Conservation (phyloP, 2,888 invertebrate genomes). For the Leucozona laternaria region DNA sequence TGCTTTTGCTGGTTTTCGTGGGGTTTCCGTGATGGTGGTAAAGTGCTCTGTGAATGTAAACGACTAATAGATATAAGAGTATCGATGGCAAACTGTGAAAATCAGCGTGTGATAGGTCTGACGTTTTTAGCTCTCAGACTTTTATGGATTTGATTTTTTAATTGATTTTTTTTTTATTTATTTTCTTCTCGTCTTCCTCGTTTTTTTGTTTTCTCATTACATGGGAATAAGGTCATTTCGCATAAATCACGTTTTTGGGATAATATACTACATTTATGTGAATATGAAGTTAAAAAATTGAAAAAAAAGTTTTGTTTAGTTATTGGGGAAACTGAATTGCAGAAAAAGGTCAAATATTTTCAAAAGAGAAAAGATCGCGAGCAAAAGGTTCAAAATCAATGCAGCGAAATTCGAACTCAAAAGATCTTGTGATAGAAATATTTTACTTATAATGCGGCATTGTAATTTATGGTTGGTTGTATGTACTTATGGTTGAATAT, state of each 20-base stretch:
- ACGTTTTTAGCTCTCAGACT: conserved; percentile 33
- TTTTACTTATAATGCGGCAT: neutral
- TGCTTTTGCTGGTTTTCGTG: conserved; percentile 20
- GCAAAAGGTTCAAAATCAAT: neutral
- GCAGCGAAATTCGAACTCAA: neutral
- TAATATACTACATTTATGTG: neutral
- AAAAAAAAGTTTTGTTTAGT: neutral
- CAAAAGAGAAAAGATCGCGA: neutral
- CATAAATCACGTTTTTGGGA: conserved; percentile 13
- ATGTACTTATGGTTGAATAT: too few species aligned
- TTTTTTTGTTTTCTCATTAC: conserved; percentile 29
- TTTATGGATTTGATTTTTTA: conserved; percentile 50
- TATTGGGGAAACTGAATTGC: neutral
- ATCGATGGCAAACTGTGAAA: conserved; percentile 49
- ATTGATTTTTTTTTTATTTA: conserved; percentile 44
- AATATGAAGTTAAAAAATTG: neutral
- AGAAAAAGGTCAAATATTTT: neutral
- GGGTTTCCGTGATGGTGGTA: conserved; percentile 55
- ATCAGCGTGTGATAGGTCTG: conserved; percentile 46
- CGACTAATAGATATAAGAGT: conserved; percentile 14
- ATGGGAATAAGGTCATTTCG: conserved; percentile 62
- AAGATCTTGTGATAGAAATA: neutral
- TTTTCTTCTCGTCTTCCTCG: conserved; percentile 23
- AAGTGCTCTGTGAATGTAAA: conserved; percentile 34
- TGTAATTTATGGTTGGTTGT: neutral